phyloP scores from a whole-genome alignment of 2,888 invertebrate species.

The Apodemia duryi region DNA sequence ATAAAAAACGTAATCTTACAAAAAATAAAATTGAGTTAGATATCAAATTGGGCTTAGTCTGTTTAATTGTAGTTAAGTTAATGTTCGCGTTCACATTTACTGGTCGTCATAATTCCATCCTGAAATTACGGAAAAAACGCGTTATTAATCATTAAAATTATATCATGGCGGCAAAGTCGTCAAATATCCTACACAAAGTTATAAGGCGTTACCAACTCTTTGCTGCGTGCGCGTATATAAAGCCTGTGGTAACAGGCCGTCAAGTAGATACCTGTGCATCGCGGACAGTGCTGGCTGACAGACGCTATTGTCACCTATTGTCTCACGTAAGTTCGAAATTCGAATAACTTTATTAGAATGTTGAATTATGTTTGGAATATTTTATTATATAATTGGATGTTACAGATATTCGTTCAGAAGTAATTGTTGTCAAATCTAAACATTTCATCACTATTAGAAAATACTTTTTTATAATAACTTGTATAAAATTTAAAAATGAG shows the following conservation, averaged over 20 bases:
- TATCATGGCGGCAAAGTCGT: constrained; percentile 2
- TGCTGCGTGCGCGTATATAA: constrained; percentile 29
- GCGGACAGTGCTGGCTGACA: constrained; percentile 23
- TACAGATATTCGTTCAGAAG: too few species aligned
- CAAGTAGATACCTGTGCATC: constrained; percentile 31
- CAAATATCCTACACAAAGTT: constrained; percentile 11
- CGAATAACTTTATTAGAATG: not conserved
- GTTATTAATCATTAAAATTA: constrained; percentile 11
- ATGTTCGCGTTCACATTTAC: too few species aligned
- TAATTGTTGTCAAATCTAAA: too few species aligned
- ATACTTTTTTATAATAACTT: too few species aligned
- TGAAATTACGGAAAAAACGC: constrained; percentile 4
- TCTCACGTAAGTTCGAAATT: constrained; percentile 16
- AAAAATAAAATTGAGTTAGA: too few species aligned
- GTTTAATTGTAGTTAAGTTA: too few species aligned
- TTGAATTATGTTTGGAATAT: not conserved
- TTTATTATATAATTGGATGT: too few species aligned
- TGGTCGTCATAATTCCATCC: too few species aligned
- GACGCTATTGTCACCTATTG: not conserved
- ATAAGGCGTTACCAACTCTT: constrained; percentile 13
- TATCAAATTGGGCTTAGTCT: too few species aligned
- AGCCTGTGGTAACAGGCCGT: constrained; percentile 21
- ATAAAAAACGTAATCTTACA: too few species aligned
- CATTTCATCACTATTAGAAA: too few species aligned
- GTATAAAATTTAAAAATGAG: too few species aligned